Evolutionary conservation across 2,797 vertebrate genomes (phyloP), one percentile per base, ranked within the genome.

Genomic region (Sciurus vulgaris): DNA sequence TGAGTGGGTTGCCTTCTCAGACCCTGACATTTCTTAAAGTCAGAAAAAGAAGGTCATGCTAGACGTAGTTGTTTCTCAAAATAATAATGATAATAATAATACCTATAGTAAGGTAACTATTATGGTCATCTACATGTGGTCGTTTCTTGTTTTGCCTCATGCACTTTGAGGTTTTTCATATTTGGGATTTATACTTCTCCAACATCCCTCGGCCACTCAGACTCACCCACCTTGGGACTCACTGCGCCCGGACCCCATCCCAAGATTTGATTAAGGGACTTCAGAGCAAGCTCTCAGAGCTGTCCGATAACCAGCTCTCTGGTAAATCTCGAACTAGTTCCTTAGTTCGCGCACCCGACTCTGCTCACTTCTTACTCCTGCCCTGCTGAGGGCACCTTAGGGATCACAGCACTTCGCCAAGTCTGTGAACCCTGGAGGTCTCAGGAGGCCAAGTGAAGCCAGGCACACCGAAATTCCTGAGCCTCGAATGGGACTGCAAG

Each of bases 21-120:
- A 35, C 78, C 54, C 13, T 15, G 83, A 74, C 35, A 94, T 69
- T 91, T 38, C 38, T 59, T 44, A 22, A 2, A 89, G 84, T 49
- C 86, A 76, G 92, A 51, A 30, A 26, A 59, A 92, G 88, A 86
- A 84, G 86, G 95, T 95, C 96, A 91, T 2, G 33, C 74, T 82
- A 56, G 35, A 35, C 20, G 67, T 18, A 85, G 63, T 1, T 59
- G 15, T 78, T 54, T 93, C 56, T 95, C 70, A 3, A 18, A 88
- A 69, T 51, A 54, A 85, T 41, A 54, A 74, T 3, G 9, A 63
- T 47, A 44, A 56, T 44, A 33, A 73, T 54, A 44, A 65, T 11
- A 22, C 0, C 63, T 61, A 28, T 30, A 67, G 14, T 69, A 87
- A 91, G 47, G 67, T 41, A 56, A 90, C 77, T 89, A 28, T 86